Base-by-base conservation (phyloP, 2,888 invertebrate species). In the Norana najaformis region DNA sequence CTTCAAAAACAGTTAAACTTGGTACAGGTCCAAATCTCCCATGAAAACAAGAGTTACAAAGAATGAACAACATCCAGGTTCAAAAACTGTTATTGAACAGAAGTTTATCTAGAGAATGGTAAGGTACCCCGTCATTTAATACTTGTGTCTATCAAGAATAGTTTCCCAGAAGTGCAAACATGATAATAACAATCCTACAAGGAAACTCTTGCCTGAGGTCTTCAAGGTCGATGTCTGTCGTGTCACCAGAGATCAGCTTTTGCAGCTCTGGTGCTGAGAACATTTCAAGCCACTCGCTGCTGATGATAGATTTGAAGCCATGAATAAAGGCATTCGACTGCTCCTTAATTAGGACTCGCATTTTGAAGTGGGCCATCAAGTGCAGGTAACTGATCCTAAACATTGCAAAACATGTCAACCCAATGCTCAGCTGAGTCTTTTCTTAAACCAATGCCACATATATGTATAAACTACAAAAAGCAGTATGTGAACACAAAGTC, bases 241-340 rank as follows among this genome's bases (percentile, higher is more conserved):
- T 98, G 95, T 99, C 99, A 16, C 99, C 99, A 91, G 98, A 98
- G 93, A 99, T 98, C 37, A 99, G 96, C 90, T 98, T 96, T 95
- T 99, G 98, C 47, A 99, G 95, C 96, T 99, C 99, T 0, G 98
- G 98, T 0, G 98, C 97, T 11, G 99, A 99, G 94, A 99, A 99
- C 92, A 99, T 95, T 0, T 97, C 96, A 88, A 99, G 95, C 98
- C 99, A 99, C 92, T 99, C 98, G 0, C 97, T 97, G 95, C 98
- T 98, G 90, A 99, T 97, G 90, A 99, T 97, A 13, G 98, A 97
- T 92, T 98, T 96, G 94, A 99, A 99, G 5, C 99, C 99, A 93
- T 97, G 97, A 92, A 99, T 98, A 94, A 99, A 99, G 16, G 99
- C 98, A 88, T 97, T 96, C 0, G 98, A 98, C 95, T 99, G 99